Evolutionary conservation across 2,888 invertebrate species (phyloP).

Genomic region (Phania funesta): DNA sequence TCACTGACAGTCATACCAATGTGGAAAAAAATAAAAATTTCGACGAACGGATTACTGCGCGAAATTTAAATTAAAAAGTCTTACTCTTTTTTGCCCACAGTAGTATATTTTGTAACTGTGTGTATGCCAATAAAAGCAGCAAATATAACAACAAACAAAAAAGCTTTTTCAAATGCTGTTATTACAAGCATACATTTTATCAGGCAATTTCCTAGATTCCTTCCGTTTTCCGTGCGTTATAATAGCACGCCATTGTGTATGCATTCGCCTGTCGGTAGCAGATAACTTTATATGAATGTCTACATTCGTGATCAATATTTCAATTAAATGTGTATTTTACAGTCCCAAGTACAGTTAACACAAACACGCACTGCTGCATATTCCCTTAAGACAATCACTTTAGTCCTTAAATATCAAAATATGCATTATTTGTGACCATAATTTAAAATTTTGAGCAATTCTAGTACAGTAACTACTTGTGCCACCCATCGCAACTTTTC

Average conservation of each 20-base stretch:
- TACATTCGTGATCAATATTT: conserved; percentile 59
- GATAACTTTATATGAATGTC: conserved; percentile 15
- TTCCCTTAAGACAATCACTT: not conserved
- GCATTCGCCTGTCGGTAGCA: conserved; percentile 5
- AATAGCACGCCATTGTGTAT: not conserved
- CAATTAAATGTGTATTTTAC: conserved; percentile 56
- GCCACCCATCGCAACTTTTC: not conserved
- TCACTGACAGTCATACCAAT: too few relatives aligned
- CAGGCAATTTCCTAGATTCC: not conserved
- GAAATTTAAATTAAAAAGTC: too few relatives aligned
- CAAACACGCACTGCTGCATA: not conserved
- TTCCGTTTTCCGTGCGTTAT: conserved; percentile 4
- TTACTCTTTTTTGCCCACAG: too few relatives aligned
- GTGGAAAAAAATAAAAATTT: too few relatives aligned
- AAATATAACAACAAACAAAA: too few relatives aligned
- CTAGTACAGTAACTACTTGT: conserved; percentile 18
- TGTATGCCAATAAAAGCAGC: too few relatives aligned
- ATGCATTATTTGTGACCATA: conserved; percentile 30
- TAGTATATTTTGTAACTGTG: too few relatives aligned
- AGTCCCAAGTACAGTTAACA: conserved; percentile 1
- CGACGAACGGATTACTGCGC: too few relatives aligned
- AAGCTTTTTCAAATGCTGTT: not conserved
- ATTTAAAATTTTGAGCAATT: not conserved
- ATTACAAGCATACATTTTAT: not conserved
- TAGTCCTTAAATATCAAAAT: not conserved